A percentile compares a stretch with the other conserved stretches of the same genome.
Conservation (phyloP, 2,113 vertebrate species). For the Stegastes partitus region DNA sequence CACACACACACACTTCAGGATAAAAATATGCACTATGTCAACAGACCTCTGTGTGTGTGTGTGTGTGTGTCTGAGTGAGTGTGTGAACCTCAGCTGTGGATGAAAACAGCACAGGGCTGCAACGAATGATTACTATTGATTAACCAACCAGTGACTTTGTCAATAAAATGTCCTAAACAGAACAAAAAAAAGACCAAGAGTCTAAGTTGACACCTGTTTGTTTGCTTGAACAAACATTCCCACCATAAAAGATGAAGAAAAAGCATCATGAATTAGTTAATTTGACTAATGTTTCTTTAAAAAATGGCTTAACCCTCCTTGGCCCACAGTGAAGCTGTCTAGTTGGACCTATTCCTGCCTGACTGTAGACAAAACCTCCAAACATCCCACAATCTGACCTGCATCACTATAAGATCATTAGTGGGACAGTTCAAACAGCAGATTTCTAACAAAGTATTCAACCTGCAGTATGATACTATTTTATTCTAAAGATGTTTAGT, state of each 20-base stretch:
- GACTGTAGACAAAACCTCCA: too few species aligned
- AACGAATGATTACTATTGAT: not conserved
- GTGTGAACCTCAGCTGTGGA: conserved; percentile 17
- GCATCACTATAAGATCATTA: too few species aligned
- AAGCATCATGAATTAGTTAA: not conserved
- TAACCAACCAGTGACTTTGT: not conserved
- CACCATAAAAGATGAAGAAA: not conserved
- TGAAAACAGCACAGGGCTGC: not conserved
- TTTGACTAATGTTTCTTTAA: not conserved
- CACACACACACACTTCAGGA: conserved; percentile 40
- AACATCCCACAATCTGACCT: too few species aligned
- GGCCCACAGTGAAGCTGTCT: too few species aligned
- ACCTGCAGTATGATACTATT: too few species aligned
- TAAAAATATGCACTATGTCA: conserved; percentile 76
- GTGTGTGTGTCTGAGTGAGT: conserved; percentile 30
- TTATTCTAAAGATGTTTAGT: too few species aligned
- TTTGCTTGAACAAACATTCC: not conserved
- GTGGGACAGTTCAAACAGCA: too few species aligned
- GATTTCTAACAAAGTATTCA: too few species aligned
- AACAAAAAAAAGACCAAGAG: not conserved
- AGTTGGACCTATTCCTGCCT: too few species aligned
- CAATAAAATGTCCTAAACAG: not conserved
- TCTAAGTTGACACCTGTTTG: not conserved
- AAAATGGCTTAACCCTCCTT: not conserved
- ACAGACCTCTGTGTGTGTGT: conserved; percentile 37